A percentile compares a stretch with the other conserved stretches of the same genome.
Evolutionary conservation across 2,113 vertebrate genomes (phyloP).

Genomic region (Cyprinodon tularosa): DNA sequence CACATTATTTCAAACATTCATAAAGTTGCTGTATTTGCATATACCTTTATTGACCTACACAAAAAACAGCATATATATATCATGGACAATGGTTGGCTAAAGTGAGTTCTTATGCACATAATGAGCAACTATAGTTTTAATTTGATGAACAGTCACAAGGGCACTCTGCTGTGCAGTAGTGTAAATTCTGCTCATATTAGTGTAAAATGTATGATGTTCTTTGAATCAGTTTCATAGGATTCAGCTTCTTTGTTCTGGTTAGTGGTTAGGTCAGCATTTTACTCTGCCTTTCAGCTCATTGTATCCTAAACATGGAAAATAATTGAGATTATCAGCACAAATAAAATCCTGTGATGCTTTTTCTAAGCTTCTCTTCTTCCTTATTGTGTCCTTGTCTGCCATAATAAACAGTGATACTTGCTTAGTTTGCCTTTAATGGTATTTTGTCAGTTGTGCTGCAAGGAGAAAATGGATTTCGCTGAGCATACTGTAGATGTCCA

Average conservation of each 20-base stretch:
- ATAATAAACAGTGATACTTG: slow-evolving; percentile 52
- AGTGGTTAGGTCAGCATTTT: slow-evolving; percentile 67
- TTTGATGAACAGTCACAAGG: not conserved
- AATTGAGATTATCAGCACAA: slow-evolving; percentile 68
- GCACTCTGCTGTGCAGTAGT: not conserved
- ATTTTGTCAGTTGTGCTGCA: slow-evolving; percentile 47
- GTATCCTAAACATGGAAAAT: slow-evolving; percentile 54
- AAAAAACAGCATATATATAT: not conserved
- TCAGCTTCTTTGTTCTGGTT: slow-evolving; percentile 46
- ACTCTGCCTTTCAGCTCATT: slow-evolving; percentile 46
- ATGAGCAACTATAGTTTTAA: not conserved
- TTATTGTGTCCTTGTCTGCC: slow-evolving; percentile 53
- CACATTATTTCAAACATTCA: not conserved
- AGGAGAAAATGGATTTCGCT: slow-evolving; percentile 50
- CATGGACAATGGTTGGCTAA: not conserved
- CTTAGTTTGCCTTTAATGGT: slow-evolving; percentile 51
- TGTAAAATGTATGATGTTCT: not conserved
- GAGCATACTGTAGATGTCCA: slow-evolving; percentile 49
- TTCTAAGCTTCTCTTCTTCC: slow-evolving; percentile 42
- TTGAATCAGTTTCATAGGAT: slow-evolving; percentile 36
- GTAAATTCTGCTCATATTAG: slow-evolving; percentile 10
- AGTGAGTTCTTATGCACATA: not conserved
- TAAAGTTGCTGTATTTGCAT: not conserved
- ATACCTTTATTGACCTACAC: not conserved
- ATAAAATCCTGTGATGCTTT: slow-evolving; percentile 50